phyloP scores from a whole-genome alignment of 2,797 vertebrate genomes.

The Phataginus tricuspis region DNA sequence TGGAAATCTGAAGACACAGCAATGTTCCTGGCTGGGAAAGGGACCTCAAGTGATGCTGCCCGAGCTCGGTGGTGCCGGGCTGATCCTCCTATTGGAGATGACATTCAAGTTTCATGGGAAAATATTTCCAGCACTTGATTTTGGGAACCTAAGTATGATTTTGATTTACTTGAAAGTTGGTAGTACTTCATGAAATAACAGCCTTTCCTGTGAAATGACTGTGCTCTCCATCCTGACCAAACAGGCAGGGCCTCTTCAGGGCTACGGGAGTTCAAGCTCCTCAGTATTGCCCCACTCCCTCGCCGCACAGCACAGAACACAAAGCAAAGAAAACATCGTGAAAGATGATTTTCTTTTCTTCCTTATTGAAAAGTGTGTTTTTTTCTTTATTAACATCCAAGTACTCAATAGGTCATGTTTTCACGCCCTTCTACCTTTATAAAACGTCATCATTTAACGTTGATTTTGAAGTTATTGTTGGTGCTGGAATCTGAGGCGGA shows the following conservation, averaged over 20 bases:
- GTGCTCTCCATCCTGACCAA: not conserved
- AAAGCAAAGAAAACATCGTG: not conserved
- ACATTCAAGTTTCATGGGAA: not conserved
- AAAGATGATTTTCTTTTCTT: not conserved
- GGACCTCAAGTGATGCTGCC: not conserved
- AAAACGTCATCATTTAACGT: not conserved
- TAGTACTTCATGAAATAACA: not conserved
- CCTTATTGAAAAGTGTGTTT: not conserved
- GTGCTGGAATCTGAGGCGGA: not conserved
- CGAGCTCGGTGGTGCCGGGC: not conserved
- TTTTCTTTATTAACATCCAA: not conserved
- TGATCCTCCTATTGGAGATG: not conserved
- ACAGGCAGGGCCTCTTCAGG: not conserved
- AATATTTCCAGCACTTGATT: not conserved
- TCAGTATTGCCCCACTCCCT: not conserved
- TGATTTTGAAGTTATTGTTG: constrained; percentile 19
- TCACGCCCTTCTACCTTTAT: not conserved
- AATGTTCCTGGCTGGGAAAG: not conserved
- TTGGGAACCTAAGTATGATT: not conserved
- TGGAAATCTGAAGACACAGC: constrained; percentile 13
- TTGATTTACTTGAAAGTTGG: not conserved
- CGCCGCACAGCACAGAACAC: not conserved
- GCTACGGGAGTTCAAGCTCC: not conserved
- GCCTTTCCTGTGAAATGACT: not conserved
- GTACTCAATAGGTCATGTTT: not conserved